Evolutionary conservation across 2,797 vertebrate species (phyloP), one percentile per base, ranked within the genome.

Genomic region (Lithobates sylvaticus): DNA sequence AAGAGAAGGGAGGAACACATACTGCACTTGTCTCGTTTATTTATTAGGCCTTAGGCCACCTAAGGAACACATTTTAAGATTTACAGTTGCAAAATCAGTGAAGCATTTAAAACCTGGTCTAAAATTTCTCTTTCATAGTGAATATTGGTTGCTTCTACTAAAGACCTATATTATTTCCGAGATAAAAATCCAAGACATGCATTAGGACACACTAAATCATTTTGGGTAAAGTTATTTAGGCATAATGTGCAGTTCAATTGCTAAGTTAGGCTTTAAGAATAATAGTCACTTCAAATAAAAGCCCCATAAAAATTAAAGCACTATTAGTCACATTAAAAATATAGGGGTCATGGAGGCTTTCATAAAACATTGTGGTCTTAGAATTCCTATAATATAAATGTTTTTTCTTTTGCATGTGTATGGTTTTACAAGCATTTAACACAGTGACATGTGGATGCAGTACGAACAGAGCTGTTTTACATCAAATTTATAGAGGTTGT

Each of bases 241-340:
- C 64, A 47, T 68, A 32, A 79, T 18, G 16, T 79, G 65, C 69
- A 68, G 27, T 47, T 79, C 26, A 79, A 69, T 69, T 79, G 39
- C 47, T 69, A 69, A 79, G 69, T 50, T 58, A 71, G 32, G 67
- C 78, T 81, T 81, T 32, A 81, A 81, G 78, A 81, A 81, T 34
- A 81, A 50, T 70, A 81, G 69, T 54, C 44, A 34, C 68, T 71
- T 81, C 50, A 81, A 81, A 71, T 54, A 81, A 81, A 50, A 58
- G 44, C 67, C 68, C 68, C 78, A 71, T 81, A 81, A 81, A 80
- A 81, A 69, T 70, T 54, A 80, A 81, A 71, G 68, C 67, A 23
- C 44, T 34, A 79, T 79, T 81, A 81, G 78, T 81, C 78, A 71
- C 78, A 71, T 70, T 71, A 81, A 81, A 79, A 47, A 81, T 81